Conservation (phyloP, 2,888 invertebrate genomes). For the Neria commutata region DNA sequence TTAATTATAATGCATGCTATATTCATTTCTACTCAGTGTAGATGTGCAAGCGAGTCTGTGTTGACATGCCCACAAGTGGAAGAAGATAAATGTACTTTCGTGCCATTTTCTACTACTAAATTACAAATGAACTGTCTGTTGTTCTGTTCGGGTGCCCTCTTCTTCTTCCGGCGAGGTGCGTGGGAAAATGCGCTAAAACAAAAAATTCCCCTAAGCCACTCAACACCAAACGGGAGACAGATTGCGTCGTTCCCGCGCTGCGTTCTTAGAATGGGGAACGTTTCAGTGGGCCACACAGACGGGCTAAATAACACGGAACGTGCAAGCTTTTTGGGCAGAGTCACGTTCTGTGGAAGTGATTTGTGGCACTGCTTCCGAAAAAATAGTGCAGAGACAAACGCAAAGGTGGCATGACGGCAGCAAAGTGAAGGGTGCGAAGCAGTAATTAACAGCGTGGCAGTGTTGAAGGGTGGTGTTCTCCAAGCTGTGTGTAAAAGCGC, state of each 20-base stretch:
- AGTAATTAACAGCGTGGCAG: slow-evolving; percentile 8
- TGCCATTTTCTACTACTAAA: not conserved
- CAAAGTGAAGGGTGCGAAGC: too few relatives aligned
- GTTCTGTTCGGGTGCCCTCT: too few relatives aligned
- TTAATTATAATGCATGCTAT: not conserved
- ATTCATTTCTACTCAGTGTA: not conserved
- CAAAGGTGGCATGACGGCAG: too few relatives aligned
- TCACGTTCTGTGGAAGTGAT: slow-evolving; percentile 16
- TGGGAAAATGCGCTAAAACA: not conserved
- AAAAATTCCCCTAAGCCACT: not conserved
- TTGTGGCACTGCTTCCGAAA: slow-evolving; percentile 4
- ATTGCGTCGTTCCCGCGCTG: not conserved
- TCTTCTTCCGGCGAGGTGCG: not conserved
- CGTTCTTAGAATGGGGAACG: slow-evolving; percentile 10
- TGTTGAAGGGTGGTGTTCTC: too few relatives aligned
- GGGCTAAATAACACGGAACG: not conserved
- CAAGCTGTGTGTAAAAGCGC: not conserved
- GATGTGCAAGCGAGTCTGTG: not conserved
- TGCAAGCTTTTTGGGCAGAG: not conserved
- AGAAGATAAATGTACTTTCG: slow-evolving; percentile 1
- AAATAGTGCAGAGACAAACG: too few relatives aligned
- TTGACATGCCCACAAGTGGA: not conserved
- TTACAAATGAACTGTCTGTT: not conserved
- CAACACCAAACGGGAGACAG: not conserved
- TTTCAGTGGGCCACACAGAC: slow-evolving; percentile 5